These are phyloP conservation scores for Acleris cristana DNA, from an alignment of 2,888 invertebrate species.

Conservation along the genomic window DNA sequence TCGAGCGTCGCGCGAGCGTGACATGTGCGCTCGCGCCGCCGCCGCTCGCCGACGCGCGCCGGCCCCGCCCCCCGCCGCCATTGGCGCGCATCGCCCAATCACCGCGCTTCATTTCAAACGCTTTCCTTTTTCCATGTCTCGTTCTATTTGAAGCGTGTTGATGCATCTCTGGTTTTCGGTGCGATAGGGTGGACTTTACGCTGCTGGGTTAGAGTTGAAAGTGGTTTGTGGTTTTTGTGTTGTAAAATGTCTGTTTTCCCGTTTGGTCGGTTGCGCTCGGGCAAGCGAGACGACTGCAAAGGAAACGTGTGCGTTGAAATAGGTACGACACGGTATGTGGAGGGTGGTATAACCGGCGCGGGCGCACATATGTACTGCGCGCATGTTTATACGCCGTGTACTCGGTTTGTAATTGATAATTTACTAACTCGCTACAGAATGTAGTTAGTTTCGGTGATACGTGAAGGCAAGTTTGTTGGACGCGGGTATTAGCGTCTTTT, in stretches of 20 bases:
- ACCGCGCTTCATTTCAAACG: constrained; percentile 79
- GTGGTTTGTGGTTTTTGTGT: constrained; percentile 17
- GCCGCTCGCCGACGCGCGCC: constrained; percentile 47
- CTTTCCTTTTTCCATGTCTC: constrained; percentile 79
- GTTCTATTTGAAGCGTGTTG: constrained; percentile 80
- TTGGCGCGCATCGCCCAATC: constrained; percentile 78
- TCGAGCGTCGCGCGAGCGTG: constrained; percentile 53
- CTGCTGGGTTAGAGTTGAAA: constrained; percentile 27
- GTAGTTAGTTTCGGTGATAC: constrained; percentile 22
- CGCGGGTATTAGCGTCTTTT: constrained; percentile 4
- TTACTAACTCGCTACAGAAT: constrained; percentile 32
- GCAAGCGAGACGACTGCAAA: constrained; percentile 71
- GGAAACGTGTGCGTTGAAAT: constrained; percentile 52
- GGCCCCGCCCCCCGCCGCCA: constrained; percentile 69
- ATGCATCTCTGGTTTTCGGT: constrained; percentile 58
- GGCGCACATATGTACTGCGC: constrained; percentile 35
- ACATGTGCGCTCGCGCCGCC: constrained; percentile 51
- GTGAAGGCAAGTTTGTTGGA: constrained; percentile 2
- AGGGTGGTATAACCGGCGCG: constrained; percentile 20
- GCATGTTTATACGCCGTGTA: constrained; percentile 30
- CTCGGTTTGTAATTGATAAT: constrained; percentile 39
- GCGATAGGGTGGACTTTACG: constrained; percentile 47
- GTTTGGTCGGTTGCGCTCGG: constrained; percentile 79
- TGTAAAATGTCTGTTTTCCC: constrained; percentile 75
- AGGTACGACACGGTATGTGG: constrained; percentile 31